Conservation (phyloP, 1,140 invertebrate genomes). For the Lineus longissimus region DNA sequence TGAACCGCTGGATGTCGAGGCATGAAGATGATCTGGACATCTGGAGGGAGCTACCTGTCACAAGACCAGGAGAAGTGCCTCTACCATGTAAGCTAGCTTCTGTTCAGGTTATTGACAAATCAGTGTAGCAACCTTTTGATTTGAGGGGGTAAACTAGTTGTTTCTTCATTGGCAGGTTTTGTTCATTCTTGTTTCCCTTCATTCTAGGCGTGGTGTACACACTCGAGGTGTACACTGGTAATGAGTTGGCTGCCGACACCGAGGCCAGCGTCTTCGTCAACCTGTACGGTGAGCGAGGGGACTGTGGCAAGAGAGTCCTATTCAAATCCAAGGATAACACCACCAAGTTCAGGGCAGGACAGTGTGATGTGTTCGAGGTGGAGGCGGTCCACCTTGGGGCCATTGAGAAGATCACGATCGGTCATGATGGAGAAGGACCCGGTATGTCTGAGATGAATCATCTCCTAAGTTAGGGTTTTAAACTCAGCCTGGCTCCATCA, state of each 20-base stretch:
- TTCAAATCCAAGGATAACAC: slow-evolving; percentile 24
- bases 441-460: slow-evolving; percentile 13
- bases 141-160: too few relatives aligned
- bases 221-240: slow-evolving; percentile 47
- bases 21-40: slow-evolving; percentile 29
- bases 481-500: too few relatives aligned
- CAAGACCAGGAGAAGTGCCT: slow-evolving; percentile 24
- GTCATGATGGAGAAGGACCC: slow-evolving; percentile 37
- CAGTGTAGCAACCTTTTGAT: too few relatives aligned
- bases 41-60: slow-evolving; percentile 37
- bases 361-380: slow-evolving; percentile 32
- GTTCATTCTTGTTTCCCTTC: too few relatives aligned
- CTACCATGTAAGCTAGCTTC: slow-evolving; percentile 25
- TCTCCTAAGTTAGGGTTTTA: not conserved
- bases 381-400: slow-evolving; percentile 36
- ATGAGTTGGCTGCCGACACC: slow-evolving; percentile 51
- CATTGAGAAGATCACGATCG: slow-evolving; percentile 29
- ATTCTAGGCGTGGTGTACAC: slow-evolving; percentile 23
- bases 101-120: too few relatives aligned
- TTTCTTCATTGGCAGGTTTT: too few relatives aligned
- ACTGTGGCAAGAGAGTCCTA: slow-evolving; percentile 32
- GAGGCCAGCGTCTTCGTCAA: slow-evolving; percentile 48
- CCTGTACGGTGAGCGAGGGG: slow-evolving; percentile 52
- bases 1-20: slow-evolving; percentile 35
- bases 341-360: slow-evolving; percentile 26